Evolutionary conservation across 2,113 vertebrate species (phyloP).

Genomic region (Oncorhynchus clarkii): DNA sequence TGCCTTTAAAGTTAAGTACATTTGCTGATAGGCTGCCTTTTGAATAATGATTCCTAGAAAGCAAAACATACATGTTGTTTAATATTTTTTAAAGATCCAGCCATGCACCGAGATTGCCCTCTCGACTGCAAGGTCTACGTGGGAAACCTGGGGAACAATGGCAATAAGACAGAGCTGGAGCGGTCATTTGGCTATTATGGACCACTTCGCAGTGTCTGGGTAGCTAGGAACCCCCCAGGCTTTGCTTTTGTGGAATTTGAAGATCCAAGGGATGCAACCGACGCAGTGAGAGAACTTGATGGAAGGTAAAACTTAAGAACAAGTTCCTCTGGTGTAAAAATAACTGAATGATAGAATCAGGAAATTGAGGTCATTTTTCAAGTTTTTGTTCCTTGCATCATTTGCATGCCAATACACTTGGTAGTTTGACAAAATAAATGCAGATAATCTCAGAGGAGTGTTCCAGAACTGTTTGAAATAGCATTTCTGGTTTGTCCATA

Average conservation of each 20-base stretch:
- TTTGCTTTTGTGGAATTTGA: constrained; percentile 98
- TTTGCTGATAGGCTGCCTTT: too few relatives aligned
- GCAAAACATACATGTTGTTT: too few relatives aligned
- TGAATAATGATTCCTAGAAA: too few relatives aligned
- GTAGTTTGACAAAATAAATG: background rate
- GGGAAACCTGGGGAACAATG: constrained; percentile 97
- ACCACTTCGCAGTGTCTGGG: constrained; percentile 96
- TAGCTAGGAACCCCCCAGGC: constrained; percentile 95
- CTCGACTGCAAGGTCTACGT: constrained; percentile 99
- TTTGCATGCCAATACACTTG: background rate
- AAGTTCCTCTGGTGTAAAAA: background rate
- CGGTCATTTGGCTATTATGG: constrained; percentile 96
- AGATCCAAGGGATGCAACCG: constrained; percentile 94
- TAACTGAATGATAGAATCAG: too few relatives aligned
- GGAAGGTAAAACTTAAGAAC: constrained; percentile 80
- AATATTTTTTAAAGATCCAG: constrained; percentile 59
- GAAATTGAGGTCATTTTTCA: too few relatives aligned
- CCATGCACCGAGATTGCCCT: constrained; percentile 97
- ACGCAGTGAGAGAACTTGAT: constrained; percentile 97
- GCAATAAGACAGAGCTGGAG: constrained; percentile 97
- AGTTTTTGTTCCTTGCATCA: too few relatives aligned
- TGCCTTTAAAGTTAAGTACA: too few relatives aligned
- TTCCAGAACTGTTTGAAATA: background rate
- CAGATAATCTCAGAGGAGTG: background rate
- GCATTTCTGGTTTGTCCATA: background rate